Evolutionary conservation across 2,888 invertebrate species (phyloP).

Genomic region (Tenthredo mesomela): DNA sequence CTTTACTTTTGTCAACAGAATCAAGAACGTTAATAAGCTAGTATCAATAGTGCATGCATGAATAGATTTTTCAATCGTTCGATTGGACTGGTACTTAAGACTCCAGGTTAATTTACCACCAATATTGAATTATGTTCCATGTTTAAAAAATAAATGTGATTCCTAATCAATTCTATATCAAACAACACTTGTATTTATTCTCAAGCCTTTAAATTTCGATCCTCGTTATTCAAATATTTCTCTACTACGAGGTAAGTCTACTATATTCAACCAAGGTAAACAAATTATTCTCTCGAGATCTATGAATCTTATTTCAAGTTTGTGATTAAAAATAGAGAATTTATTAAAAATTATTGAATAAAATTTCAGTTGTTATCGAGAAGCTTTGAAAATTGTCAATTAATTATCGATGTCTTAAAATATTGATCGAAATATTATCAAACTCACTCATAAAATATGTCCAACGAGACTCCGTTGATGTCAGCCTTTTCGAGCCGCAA

Average conservation of each 20-base stretch:
- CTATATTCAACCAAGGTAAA: neutral
- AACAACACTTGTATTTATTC: neutral
- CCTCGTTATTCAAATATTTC: neutral
- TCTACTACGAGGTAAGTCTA: neutral
- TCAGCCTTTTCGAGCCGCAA: constrained; percentile 87
- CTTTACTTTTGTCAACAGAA: too few relatives aligned
- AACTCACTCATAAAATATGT: constrained; percentile 83
- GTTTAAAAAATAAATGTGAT: neutral
- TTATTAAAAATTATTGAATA: too few relatives aligned
- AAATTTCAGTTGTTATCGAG: too few relatives aligned
- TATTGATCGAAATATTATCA: neutral
- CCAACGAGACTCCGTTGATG: constrained; percentile 83
- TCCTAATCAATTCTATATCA: neutral
- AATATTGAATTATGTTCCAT: too few relatives aligned
- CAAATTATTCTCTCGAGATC: neutral
- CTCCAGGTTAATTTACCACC: neutral
- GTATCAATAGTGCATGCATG: too few relatives aligned
- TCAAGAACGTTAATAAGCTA: too few relatives aligned
- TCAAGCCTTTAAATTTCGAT: neutral
- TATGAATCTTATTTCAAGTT: neutral
- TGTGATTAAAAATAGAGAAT: neutral
- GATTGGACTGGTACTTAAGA: too few relatives aligned
- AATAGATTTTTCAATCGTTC: too few relatives aligned
- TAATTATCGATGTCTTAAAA: neutral
- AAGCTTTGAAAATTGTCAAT: too few relatives aligned